These are phyloP conservation scores for Pseudachorutes palmiensis DNA, from an alignment of 1,140 invertebrate species.

Conservation along the genomic window DNA sequence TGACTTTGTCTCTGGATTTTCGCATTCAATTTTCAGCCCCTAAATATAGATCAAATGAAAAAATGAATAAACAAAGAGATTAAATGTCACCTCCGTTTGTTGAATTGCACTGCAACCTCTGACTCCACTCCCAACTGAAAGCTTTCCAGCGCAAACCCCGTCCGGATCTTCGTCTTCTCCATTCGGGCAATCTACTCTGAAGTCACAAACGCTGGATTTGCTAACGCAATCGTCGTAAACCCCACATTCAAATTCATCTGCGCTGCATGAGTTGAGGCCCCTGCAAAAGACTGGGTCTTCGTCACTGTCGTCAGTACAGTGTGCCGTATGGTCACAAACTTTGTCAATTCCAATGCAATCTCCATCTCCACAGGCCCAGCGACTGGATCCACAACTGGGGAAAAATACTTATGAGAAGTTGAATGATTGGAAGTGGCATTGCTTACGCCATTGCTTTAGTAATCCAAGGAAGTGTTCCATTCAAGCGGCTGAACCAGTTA, in stretches of 20 bases:
- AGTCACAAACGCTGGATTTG: not conserved
- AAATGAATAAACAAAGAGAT: not conserved
- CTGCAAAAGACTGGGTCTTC: constrained; percentile 18
- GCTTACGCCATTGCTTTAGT: not conserved
- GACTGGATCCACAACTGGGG: not conserved
- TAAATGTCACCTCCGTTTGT: not conserved
- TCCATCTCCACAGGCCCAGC: not conserved
- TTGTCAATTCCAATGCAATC: not conserved
- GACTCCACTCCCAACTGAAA: not conserved
- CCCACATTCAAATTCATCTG: constrained; percentile 6
- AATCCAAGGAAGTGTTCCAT: not conserved
- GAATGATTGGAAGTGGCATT: too few species aligned
- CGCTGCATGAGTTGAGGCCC: not conserved
- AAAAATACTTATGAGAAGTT: not conserved
- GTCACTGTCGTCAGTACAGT: constrained; percentile 7
- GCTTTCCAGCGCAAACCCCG: not conserved
- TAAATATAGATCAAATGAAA: not conserved
- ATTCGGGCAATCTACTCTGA: not conserved
- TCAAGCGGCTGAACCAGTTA: not conserved
- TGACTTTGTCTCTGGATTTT: not conserved
- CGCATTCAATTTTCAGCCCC: constrained; percentile 10
- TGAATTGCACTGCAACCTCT: not conserved
- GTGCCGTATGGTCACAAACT: not conserved
- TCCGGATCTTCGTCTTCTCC: not conserved
- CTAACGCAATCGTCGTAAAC: not conserved